These are phyloP conservation scores for Cybosia mesomella DNA, from an alignment of 2,888 invertebrate genomes.

Conservation along the genomic window DNA sequence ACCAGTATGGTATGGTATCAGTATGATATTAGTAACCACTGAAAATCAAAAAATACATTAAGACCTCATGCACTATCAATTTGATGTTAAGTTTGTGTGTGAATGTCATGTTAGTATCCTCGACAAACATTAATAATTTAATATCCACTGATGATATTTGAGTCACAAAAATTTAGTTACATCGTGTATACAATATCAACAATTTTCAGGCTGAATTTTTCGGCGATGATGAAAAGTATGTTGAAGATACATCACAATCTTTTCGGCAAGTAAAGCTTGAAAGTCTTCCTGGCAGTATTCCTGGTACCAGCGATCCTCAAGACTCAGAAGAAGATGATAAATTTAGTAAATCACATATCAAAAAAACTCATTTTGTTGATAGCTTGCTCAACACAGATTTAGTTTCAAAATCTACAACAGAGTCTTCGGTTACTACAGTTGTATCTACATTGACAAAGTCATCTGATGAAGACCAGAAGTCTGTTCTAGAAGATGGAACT, in stretches of 20 bases:
- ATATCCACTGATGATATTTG: no score
- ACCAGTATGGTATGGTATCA: no score
- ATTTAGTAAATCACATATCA: constrained; percentile 58
- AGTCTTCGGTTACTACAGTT: constrained; percentile 82
- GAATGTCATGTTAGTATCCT: no score
- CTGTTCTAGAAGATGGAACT: constrained; percentile 79
- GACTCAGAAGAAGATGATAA: constrained; percentile 59
- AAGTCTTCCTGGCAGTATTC: constrained; percentile 48
- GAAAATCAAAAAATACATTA: no score
- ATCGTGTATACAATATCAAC: not conserved
- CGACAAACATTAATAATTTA: no score
- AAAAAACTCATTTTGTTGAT: constrained; percentile 72
- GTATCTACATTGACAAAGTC: constrained; percentile 81
- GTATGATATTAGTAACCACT: no score
- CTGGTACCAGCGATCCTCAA: constrained; percentile 57
- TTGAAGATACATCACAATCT: constrained; percentile 56
- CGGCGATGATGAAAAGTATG: constrained; percentile 70
- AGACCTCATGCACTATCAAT: no score
- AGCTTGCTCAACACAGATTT: constrained; percentile 71
- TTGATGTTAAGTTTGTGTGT: no score
- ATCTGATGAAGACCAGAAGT: constrained; percentile 81
- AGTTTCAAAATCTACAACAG: constrained; percentile 82
- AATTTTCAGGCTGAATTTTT: constrained; percentile 73
- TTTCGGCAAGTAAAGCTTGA: constrained; percentile 50
- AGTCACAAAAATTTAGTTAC: not conserved